Evolutionary conservation across 2,113 vertebrate genomes (phyloP).

Genomic region (Plotosus lineatus): DNA sequence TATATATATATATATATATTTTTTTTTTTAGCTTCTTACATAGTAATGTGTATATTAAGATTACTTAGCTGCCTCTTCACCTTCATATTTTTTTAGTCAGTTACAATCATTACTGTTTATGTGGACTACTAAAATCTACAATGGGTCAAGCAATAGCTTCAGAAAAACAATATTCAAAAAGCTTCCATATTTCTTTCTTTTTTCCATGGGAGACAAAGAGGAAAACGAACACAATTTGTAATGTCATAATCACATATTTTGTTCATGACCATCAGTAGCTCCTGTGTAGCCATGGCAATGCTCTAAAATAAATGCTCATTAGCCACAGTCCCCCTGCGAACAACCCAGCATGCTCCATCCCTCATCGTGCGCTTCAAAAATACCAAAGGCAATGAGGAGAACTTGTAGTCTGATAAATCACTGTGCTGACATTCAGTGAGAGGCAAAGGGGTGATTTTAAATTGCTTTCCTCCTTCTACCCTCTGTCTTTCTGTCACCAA

Average conservation of each 20-base stretch:
- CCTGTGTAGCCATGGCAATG: constrained; percentile 41
- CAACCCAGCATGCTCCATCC: constrained; percentile 18
- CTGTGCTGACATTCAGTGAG: constrained; percentile 10
- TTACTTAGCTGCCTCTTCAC: background rate
- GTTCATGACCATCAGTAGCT: constrained; percentile 8
- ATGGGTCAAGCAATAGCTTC: background rate
- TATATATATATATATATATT: no score
- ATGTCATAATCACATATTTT: constrained; percentile 28
- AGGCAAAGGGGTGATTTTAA: background rate
- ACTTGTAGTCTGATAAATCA: constrained; percentile 27
- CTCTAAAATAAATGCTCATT: constrained; percentile 40
- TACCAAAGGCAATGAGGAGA: constrained; percentile 6
- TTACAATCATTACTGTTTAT: background rate
- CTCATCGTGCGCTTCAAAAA: constrained; percentile 27
- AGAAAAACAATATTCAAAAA: background rate
- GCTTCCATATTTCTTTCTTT: background rate
- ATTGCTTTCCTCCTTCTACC: background rate
- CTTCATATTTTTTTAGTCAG: background rate
- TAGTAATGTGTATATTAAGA: background rate
- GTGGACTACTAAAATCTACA: background rate
- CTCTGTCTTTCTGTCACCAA: background rate
- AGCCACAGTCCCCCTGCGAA: constrained; percentile 31
- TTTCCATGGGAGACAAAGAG: constrained; percentile 16
- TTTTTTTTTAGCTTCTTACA: background rate
- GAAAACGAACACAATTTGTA: constrained; percentile 13